Conservation (phyloP, 2,797 vertebrate species). For the Glossophaga mutica region DNA sequence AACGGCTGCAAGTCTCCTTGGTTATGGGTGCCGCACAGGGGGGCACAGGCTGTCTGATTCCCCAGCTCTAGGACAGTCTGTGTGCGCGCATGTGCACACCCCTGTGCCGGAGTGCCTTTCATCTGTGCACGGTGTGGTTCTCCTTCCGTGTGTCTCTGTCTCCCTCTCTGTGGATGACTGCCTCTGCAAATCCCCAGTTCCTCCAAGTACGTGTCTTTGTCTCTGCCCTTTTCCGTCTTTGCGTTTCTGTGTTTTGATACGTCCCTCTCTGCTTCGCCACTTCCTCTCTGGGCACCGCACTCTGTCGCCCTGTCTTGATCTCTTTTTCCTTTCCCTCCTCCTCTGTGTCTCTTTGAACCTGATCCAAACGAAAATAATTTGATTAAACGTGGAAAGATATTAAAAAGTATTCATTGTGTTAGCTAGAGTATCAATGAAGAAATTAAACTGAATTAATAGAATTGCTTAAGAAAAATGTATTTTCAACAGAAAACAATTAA, state of each 20-base stretch:
- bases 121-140: accelerated
- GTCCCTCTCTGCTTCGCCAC: neutral
- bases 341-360: neutral
- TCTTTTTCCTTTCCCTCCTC: neutral
- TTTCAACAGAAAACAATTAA: neutral
- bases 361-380: constrained; percentile 10
- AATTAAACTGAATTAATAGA: neutral
- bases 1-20: neutral
- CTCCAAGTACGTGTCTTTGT: neutral
- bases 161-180: neutral
- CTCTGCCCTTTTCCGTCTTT: neutral
- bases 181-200: neutral
- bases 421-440: neutral
- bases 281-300: neutral
- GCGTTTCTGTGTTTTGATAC: neutral
- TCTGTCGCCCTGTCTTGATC: neutral
- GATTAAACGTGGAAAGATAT: neutral
- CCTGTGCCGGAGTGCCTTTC: neutral
- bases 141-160: neutral
- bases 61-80: neutral
- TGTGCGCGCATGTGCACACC: accelerated
- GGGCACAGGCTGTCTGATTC: neutral
- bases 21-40: no score
- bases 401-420: neutral
- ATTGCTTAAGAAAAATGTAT: neutral